phyloP scores from a whole-genome alignment of 2,888 invertebrate species.

The Epinotia brunnichana region DNA sequence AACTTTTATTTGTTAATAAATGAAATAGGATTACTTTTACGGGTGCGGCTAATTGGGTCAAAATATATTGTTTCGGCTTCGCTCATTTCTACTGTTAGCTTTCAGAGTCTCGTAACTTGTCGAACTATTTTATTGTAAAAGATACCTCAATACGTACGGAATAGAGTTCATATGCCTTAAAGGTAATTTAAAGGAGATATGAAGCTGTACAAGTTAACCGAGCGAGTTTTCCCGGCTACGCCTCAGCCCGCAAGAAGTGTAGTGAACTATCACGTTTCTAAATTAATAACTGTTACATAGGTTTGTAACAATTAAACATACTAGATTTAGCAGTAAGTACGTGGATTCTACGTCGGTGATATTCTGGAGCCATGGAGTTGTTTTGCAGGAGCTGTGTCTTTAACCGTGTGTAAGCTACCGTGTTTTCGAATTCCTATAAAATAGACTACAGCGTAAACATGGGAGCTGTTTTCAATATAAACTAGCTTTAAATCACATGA shows the following conservation, averaged over 20 bases:
- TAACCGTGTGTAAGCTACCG: too few species aligned
- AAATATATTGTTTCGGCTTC: conserved; percentile 25
- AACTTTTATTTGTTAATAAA: conserved; percentile 39
- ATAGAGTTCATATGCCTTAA: not conserved
- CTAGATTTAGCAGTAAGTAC: not conserved
- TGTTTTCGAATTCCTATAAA: too few species aligned
- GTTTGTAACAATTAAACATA: conserved; percentile 4
- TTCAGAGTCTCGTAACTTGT: not conserved
- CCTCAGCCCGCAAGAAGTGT: not conserved
- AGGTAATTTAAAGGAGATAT: not conserved
- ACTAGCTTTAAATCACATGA: too few species aligned
- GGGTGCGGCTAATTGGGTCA: conserved; percentile 39
- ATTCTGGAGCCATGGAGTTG: not conserved
- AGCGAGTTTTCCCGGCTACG: not conserved
- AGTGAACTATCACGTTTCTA: conserved; percentile 13
- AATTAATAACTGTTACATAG: conserved; percentile 13
- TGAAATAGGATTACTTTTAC: conserved; percentile 38
- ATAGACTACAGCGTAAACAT: too few species aligned
- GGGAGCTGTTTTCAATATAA: too few species aligned
- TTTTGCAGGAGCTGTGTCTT: not conserved
- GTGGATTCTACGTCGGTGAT: not conserved
- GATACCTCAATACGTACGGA: not conserved
- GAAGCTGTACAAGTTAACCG: not conserved
- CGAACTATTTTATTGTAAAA: not conserved
- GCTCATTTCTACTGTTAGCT: conserved; percentile 2